A percentile compares a stretch with the other conserved stretches of the same genome.
Conservation (phyloP, 2,888 invertebrate genomes). For the Zonitis immaculata region DNA sequence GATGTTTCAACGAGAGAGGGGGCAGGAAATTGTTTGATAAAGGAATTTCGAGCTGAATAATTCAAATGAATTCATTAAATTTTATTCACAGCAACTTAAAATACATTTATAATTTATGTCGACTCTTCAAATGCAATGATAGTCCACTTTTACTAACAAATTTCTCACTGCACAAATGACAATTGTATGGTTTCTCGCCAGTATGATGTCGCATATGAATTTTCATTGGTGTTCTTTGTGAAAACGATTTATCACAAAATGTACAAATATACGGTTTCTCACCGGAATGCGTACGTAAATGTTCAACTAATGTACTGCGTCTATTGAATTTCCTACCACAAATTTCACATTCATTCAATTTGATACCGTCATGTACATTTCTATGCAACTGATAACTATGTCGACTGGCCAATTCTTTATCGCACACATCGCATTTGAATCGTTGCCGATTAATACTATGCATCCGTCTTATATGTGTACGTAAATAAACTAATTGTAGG, state of each 20-base stretch:
- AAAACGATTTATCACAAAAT: constrained; percentile 38
- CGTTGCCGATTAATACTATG: neutral
- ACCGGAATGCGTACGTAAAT: constrained; percentile 36
- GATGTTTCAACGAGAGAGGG: too few species aligned
- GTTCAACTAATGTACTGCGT: constrained; percentile 48
- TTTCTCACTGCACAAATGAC: constrained; percentile 48
- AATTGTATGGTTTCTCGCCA: constrained; percentile 47
- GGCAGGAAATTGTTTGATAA: too few species aligned
- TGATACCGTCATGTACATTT: constrained; percentile 33
- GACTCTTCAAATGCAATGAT: constrained; percentile 43
- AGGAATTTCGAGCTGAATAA: too few species aligned
- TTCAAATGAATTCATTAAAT: too few species aligned
- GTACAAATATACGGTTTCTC: constrained; percentile 37
- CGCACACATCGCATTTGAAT: constrained; percentile 33
- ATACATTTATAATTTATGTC: too few species aligned
- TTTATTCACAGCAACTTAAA: too few species aligned
- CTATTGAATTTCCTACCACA: constrained; percentile 54
- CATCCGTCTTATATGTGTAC: neutral
- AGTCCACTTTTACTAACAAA: constrained; percentile 53
- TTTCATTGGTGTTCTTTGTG: constrained; percentile 32
- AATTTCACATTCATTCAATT: constrained; percentile 48
- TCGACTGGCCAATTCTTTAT: constrained; percentile 35
- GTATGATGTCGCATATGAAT: constrained; percentile 53
- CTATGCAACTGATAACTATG: constrained; percentile 37
- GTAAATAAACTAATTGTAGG: neutral